Evolutionary conservation across 2,113 vertebrate species (phyloP), one percentile per base, ranked within the genome.

Genomic region (Varanus komodoensis): DNA sequence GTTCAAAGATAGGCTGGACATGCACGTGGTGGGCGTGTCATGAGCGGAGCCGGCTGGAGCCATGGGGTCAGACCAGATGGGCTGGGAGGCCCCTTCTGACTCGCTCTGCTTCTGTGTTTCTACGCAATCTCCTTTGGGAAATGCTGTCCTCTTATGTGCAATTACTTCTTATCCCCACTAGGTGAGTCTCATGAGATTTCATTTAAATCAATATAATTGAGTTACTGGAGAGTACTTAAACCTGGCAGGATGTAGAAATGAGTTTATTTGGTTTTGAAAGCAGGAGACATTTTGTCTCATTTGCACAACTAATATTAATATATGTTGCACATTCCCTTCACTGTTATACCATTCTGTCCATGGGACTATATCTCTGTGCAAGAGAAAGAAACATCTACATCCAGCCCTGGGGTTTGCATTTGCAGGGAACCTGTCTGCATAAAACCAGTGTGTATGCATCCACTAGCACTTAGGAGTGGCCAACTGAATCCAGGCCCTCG

Each of bases 91-190:
- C 38, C 38, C 38, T 44, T 44, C 38, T 44, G 38, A 44, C 38
- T 44, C 38, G 38, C 38, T 44, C 38, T 44, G 38, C 38, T 44
- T 44, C 38, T 44, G 38, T 44, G 38, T 44, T 44, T 44, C 38
- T 44, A 44, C 38, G 38, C 38, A 44, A 44, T 44, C 21, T 61
- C n/a, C 48, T 44, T 15, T 57, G 50, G 15, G 5, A 81, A 81
- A 67, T 89, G 19, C 57, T 78, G 27, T 78, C 32, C 44, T 52
- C n/a, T 7, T 71, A 75, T 57, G 44, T 93, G 93, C 88, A 90
- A 17, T 96, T 82, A 12, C 90, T 68, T 86, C n/a, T 1, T 3
- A 0, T 82, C 38, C 92, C 96, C 97, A 95, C 95, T 94, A 96
- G 97, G 85, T 96, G 97, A 96, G 93, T 90, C 91, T 94, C 89